Evolutionary conservation across 64 coral and sea anemone species (phyloP).

Genomic region (Montipora efflorescens): DNA sequence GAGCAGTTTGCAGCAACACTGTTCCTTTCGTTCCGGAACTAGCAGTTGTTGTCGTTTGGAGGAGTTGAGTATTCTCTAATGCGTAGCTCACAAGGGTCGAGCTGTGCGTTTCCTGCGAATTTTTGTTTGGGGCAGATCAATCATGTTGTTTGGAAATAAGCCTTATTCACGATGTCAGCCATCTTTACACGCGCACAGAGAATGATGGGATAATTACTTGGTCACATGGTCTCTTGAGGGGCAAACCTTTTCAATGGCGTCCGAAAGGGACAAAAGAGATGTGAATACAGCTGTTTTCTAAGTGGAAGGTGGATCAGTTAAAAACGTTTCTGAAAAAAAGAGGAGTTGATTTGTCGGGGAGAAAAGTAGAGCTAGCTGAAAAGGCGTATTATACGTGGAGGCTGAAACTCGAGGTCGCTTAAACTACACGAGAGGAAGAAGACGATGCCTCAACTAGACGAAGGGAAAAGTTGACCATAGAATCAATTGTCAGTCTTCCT

Average conservation of each 20-base stretch:
- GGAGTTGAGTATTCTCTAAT: too few relatives aligned
- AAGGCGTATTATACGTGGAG: too few relatives aligned
- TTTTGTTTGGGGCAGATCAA: slow-evolving; percentile 14
- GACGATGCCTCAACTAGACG: too few relatives aligned
- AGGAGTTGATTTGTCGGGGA: too few relatives aligned
- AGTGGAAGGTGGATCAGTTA: slow-evolving; percentile 4
- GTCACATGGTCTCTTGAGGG: not conserved
- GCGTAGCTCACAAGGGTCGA: not conserved
- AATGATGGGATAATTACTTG: not conserved
- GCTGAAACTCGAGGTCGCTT: not conserved
- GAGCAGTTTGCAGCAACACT: slow-evolving; percentile 57
- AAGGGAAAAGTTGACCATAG: too few relatives aligned
- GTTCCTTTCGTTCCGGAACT: slow-evolving; percentile 5
- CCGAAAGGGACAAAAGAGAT: not conserved
- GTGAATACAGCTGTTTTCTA: not conserved
- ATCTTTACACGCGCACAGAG: not conserved
- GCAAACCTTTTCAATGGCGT: slow-evolving; percentile 3
- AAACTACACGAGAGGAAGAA: slow-evolving; percentile 19
- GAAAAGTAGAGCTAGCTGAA: too few relatives aligned
- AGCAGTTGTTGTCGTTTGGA: slow-evolving; percentile 6
- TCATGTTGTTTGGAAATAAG: not conserved
- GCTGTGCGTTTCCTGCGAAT: slow-evolving; percentile 6
- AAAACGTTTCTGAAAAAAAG: not conserved
- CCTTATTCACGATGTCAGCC: slow-evolving; percentile 12
- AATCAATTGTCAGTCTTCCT: too few relatives aligned